A percentile compares a stretch with the other conserved stretches of the same genome.
Evolutionary conservation across 2,888 invertebrate genomes (phyloP).

Genomic region (Ctenicera cuprea): DNA sequence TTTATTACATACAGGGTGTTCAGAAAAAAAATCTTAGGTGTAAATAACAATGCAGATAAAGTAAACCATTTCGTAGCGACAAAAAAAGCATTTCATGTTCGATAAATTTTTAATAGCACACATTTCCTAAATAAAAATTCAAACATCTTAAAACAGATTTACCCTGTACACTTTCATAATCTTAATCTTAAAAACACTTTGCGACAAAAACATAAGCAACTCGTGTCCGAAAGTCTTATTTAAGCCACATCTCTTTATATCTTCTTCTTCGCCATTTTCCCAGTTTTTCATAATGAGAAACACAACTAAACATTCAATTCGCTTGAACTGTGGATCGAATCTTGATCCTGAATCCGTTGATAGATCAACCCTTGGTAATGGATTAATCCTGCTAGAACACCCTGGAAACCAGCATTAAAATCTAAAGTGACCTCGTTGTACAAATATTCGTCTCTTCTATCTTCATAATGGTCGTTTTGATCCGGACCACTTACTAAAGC

Average conservation of each 20-base stretch:
- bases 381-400: constrained; percentile 73
- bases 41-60: too few relatives aligned
- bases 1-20: too few relatives aligned
- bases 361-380: constrained; percentile 57
- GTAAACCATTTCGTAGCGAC: too few relatives aligned
- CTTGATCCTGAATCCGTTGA: too few relatives aligned
- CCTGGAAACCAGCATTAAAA: constrained; percentile 76
- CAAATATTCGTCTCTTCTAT: constrained; percentile 74
- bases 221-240: too few relatives aligned
- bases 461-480: constrained; percentile 73
- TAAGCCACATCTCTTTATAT: too few relatives aligned
- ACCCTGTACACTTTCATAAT: not conserved
- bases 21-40: too few relatives aligned
- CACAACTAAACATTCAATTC: not conserved
- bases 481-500: constrained; percentile 77
- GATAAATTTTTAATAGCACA: too few relatives aligned
- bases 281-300: constrained; percentile 2
- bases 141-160: constrained; percentile 19
- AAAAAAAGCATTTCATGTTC: too few relatives aligned
- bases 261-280: too few relatives aligned
- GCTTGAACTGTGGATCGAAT: too few relatives aligned
- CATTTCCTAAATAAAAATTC: too few relatives aligned
- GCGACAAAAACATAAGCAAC: not conserved
- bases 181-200: not conserved
- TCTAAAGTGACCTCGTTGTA: constrained; percentile 76